Conservation (phyloP, 2,888 invertebrate genomes). For the Alitta virens region DNA sequence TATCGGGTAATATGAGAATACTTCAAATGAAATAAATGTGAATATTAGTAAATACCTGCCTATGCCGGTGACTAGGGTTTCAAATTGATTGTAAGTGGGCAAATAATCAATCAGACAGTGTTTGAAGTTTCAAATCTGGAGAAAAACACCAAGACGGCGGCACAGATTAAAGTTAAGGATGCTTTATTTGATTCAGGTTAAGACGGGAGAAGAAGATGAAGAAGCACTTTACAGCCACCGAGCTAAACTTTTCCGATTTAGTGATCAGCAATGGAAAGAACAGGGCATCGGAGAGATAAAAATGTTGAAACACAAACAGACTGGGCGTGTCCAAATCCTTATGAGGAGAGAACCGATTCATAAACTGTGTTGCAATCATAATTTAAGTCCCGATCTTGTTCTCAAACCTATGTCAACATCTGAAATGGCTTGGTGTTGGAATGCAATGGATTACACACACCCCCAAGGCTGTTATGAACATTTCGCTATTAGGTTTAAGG, state of each 20-base stretch:
- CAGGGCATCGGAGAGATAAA: constrained; percentile 84
- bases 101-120: too few relatives aligned
- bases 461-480: constrained; percentile 70
- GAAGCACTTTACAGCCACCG: constrained; percentile 68
- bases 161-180: too few relatives aligned
- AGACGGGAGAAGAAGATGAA: constrained; percentile 90
- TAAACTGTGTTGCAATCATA: constrained; percentile 91
- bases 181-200: too few relatives aligned
- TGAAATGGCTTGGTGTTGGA: constrained; percentile 62
- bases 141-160: too few relatives aligned
- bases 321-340: constrained; percentile 62
- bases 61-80: too few relatives aligned
- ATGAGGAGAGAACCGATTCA: constrained; percentile 74
- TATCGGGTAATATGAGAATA: too few relatives aligned
- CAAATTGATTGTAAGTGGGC: too few relatives aligned
- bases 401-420: constrained; percentile 65
- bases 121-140: too few relatives aligned
- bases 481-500: constrained; percentile 80
- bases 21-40: too few relatives aligned
- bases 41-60: too few relatives aligned
- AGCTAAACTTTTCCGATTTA: constrained; percentile 79
- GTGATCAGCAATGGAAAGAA: constrained; percentile 81
- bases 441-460: constrained; percentile 74
- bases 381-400: constrained; percentile 72
- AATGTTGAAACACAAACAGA: constrained; percentile 61